These are phyloP conservation scores for Nemopilema nomurai DNA, from an alignment of 30 jellyfish, hydroid and myxozoan species.

Conservation along the genomic window DNA sequence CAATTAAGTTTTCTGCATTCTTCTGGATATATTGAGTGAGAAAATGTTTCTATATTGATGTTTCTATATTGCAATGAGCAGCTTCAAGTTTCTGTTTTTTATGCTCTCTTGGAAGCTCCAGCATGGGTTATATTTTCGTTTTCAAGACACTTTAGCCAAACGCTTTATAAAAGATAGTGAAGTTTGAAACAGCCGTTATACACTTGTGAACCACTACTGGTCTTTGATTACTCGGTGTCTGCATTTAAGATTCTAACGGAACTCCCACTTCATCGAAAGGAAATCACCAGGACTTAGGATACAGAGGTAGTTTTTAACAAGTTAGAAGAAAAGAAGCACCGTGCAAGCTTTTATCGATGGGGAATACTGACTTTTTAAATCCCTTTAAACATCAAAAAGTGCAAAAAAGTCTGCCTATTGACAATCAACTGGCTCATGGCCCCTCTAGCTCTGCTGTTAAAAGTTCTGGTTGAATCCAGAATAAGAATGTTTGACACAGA, in stretches of 20 bases:
- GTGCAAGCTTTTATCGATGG: neutral
- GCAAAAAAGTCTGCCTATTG: neutral
- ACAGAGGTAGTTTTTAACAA: conserved; percentile 4
- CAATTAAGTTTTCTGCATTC: neutral
- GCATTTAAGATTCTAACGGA: neutral
- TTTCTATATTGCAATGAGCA: neutral
- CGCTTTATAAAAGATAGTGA: conserved; percentile 5
- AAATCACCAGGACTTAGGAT: conserved; percentile 10
- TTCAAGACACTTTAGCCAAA: neutral
- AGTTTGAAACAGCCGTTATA: conserved; percentile 17
- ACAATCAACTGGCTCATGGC: no score
- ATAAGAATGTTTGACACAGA: no score
- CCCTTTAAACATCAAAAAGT: neutral
- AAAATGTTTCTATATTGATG: conserved; percentile 3
- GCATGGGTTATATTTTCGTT: neutral
- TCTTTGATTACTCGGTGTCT: conserved; percentile 7
- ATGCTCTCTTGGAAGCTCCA: neutral
- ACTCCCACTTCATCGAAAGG: conserved; percentile 2
- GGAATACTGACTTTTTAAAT: conserved; percentile 11
- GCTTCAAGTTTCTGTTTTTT: conserved; percentile 2
- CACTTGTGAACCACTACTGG: conserved; percentile 2
- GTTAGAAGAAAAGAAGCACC: conserved; percentile 5
- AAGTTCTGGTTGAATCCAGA: no score
- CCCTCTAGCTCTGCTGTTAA: no score
- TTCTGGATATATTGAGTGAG: neutral